A percentile compares a stretch with the other conserved stretches of the same genome.
Evolutionary conservation across 2,113 vertebrate genomes (phyloP).

Genomic region (Rhagologus leucostigma): DNA sequence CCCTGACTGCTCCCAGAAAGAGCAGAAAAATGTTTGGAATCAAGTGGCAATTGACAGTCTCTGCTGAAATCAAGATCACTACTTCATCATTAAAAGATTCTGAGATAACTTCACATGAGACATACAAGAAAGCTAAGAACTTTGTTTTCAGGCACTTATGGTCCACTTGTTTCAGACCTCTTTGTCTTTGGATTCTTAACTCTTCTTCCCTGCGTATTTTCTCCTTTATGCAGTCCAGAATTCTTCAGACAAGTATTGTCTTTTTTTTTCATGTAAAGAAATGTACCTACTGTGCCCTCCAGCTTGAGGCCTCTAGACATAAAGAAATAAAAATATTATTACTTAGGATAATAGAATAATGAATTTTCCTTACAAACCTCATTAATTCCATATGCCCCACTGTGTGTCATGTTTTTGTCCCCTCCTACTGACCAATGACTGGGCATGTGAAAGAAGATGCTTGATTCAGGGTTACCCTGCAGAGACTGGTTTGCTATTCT

Average conservation of each 20-base stretch:
- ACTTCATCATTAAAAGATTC: neutral
- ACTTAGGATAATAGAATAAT: slow-evolving; percentile 18
- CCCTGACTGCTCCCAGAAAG: neutral
- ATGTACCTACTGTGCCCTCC: slow-evolving; percentile 5
- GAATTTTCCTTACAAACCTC: neutral
- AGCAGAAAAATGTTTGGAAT: neutral
- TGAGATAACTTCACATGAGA: neutral
- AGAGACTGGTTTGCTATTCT: slow-evolving; percentile 40
- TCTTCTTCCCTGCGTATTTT: neutral
- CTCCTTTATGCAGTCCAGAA: neutral
- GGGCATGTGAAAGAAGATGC: slow-evolving; percentile 22
- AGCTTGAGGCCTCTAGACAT: neutral
- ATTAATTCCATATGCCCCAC: slow-evolving; percentile 7
- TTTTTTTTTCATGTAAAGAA: neutral
- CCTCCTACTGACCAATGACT: neutral
- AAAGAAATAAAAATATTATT: slow-evolving; percentile 50
- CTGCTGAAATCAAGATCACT: neutral
- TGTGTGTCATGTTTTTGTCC: slow-evolving; percentile 22
- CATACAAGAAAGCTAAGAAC: neutral
- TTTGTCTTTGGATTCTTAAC: neutral
- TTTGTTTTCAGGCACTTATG: neutral
- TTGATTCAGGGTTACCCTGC: slow-evolving; percentile 15
- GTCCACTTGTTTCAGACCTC: neutral
- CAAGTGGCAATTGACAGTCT: neutral
- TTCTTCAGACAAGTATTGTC: neutral